Percentiles rank a stretch among this genome's conserved stretches.
phyloP scores from a whole-genome alignment of 2,888 invertebrate species.

The Polia nebulosa region DNA sequence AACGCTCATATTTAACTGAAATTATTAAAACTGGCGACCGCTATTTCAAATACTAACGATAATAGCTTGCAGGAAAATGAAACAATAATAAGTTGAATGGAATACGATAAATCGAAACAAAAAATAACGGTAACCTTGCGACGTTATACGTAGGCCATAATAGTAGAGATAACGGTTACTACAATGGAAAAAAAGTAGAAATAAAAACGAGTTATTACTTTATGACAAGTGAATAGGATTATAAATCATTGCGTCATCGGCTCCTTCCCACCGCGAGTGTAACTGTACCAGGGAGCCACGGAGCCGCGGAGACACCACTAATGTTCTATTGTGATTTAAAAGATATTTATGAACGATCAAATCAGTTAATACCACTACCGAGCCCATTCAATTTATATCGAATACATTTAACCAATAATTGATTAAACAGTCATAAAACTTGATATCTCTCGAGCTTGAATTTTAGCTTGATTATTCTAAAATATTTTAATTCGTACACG shows the following conservation, averaged over 20 bases:
- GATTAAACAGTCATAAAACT: constrained; percentile 54
- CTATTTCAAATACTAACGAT: constrained; percentile 43
- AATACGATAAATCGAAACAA: constrained; percentile 39
- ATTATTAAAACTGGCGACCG: constrained; percentile 48
- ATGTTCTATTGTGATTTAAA: constrained; percentile 64
- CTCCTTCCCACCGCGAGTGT: constrained; percentile 47
- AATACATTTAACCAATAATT: constrained; percentile 55
- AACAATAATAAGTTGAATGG: constrained; percentile 34
- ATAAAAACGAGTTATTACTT: constrained; percentile 48
- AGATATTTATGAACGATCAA: constrained; percentile 57
- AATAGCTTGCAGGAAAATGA: constrained; percentile 47
- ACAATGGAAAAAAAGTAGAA: constrained; percentile 27
- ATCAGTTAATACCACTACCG: constrained; percentile 39
- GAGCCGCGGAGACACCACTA: constrained; percentile 38
- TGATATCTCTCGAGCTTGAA: constrained; percentile 33
- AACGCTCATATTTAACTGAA: constrained; percentile 46
- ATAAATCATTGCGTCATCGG: constrained; percentile 58
- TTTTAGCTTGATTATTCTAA: constrained; percentile 37
- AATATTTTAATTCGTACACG: constrained; percentile 36
- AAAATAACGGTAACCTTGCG: constrained; percentile 40
- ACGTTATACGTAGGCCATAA: constrained; percentile 20
- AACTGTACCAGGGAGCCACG: constrained; percentile 51
- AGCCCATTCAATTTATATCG: constrained; percentile 40
- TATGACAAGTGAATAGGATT: constrained; percentile 60
- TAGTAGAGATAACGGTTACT: constrained; percentile 32